Percentiles rank a stretch among this genome's conserved stretches.
phyloP scores from a whole-genome alignment of 2,888 invertebrate genomes.

The Allolobophora icterica region DNA sequence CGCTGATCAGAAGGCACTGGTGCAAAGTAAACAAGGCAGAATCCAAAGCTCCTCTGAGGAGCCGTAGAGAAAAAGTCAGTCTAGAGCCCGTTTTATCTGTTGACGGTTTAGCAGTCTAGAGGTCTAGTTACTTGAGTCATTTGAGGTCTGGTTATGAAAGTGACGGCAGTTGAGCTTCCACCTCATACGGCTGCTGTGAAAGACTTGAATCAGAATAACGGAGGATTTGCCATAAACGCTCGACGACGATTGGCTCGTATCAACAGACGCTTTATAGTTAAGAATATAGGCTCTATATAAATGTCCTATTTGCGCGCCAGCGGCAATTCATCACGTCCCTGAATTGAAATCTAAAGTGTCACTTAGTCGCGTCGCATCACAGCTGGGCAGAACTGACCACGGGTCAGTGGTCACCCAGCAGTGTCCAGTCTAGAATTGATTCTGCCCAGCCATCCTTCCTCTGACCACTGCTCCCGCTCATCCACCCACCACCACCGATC shows the following conservation, averaged over 20 bases:
- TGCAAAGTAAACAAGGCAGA: background rate
- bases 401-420: background rate
- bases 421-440: background rate
- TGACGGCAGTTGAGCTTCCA: background rate
- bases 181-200: background rate
- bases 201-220: background rate
- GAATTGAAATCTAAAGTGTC: background rate
- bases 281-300: background rate
- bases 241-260: background rate
- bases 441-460: background rate
- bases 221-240: background rate
- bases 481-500: background rate
- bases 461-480: background rate
- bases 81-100: background rate
- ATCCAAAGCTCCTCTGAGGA: background rate
- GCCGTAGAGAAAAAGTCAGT: background rate
- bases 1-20: background rate
- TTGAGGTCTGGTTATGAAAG: background rate
- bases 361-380: slow-evolving; percentile 6
- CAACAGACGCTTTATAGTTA: background rate
- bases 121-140: too few species aligned
- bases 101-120: background rate
- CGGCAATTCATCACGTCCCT: background rate
- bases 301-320: background rate
- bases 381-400: background rate